Conservation (phyloP, 2,888 invertebrate species). For the Plebejus anna region DNA sequence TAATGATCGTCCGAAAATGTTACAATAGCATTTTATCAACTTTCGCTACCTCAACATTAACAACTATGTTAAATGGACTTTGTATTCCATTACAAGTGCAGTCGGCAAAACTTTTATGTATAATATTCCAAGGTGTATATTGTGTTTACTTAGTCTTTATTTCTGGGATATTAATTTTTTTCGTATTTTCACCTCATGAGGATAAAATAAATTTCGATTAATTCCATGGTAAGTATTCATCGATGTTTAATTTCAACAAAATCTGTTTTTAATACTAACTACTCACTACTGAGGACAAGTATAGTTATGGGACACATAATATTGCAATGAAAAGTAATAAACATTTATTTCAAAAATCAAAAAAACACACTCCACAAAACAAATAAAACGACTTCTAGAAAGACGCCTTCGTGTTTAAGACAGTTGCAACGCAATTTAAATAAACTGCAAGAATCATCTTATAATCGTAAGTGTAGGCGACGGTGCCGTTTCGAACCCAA, state of each 20-base stretch:
- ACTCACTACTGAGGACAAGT: background rate
- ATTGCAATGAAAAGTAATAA: background rate
- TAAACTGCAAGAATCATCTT: constrained; percentile 55
- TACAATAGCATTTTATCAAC: constrained; percentile 3
- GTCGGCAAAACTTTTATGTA: background rate
- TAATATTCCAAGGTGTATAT: background rate
- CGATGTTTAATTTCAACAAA: no score
- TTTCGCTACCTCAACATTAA: constrained; percentile 1
- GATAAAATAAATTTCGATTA: no score
- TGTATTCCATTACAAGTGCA: background rate
- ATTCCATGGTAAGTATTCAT: background rate
- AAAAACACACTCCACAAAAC: background rate
- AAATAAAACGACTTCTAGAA: constrained; percentile 1
- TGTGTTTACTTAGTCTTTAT: background rate
- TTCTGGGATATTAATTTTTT: background rate
- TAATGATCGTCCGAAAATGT: constrained; percentile 4
- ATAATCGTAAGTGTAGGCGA: constrained; percentile 76
- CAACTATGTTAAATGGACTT: background rate
- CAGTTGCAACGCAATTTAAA: constrained; percentile 40
- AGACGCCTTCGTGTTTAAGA: constrained; percentile 5
- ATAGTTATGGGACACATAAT: background rate
- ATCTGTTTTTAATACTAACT: background rate
- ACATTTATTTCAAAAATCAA: background rate
- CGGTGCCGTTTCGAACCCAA: constrained; percentile 78
- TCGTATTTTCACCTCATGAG: background rate